A percentile compares a stretch with the other conserved stretches of the same genome.
phyloP scores from a whole-genome alignment of 1,140 invertebrate genomes.

The Anoplolepis gracilipes region DNA sequence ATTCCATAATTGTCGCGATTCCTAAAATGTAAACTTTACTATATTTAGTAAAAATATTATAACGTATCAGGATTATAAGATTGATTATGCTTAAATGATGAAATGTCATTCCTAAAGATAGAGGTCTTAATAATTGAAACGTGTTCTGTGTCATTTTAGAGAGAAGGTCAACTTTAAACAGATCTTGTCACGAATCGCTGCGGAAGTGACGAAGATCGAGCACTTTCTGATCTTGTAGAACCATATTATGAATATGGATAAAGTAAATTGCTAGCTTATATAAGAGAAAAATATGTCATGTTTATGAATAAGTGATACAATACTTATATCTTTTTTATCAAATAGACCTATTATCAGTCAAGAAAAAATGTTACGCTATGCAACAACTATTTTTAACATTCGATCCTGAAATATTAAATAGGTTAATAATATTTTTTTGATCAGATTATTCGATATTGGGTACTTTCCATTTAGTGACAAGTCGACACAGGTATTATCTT shows the following conservation, averaged over 20 bases:
- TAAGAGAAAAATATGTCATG: not conserved
- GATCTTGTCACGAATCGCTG: not conserved
- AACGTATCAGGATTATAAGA: not conserved
- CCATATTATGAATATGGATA: conserved; percentile 48
- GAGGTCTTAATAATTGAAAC: conserved; percentile 33
- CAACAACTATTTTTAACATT: not conserved
- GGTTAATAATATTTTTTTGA: not conserved
- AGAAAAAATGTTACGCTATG: not conserved
- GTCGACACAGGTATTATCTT: no score
- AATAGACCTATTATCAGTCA: not conserved
- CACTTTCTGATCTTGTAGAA: conserved; percentile 20
- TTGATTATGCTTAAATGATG: conserved; percentile 15
- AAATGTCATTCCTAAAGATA: conserved; percentile 26
- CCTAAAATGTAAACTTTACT: not conserved
- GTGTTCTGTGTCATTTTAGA: conserved; percentile 16
- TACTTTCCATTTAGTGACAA: no score
- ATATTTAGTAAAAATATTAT: not conserved
- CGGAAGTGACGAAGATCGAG: conserved; percentile 41
- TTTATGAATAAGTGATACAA: conserved; percentile 6
- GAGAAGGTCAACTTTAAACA: conserved; percentile 44
- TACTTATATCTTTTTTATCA: conserved; percentile 6
- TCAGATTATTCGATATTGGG: not conserved
- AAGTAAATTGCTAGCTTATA: conserved; percentile 16
- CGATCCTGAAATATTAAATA: not conserved
- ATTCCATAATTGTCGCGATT: not conserved